Base-by-base conservation (phyloP, 2,113 vertebrate genomes). In the Heterochromis multidens region DNA sequence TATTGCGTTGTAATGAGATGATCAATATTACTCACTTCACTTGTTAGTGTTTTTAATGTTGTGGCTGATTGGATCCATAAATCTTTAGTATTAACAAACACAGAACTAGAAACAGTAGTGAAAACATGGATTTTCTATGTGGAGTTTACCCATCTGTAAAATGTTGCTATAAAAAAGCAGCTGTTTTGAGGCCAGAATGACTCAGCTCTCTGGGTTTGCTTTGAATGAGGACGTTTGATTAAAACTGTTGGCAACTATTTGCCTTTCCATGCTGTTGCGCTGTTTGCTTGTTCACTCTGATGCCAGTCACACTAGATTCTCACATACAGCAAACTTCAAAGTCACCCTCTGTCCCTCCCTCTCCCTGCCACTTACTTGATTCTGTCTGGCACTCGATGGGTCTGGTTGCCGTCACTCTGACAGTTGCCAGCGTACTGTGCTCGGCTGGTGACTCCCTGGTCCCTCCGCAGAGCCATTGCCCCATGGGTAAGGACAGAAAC, bases 401-500 rank as follows among this genome's bases (percentile, higher is more conserved):
- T 97, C 72, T 94, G 95, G 92, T 98, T 98, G 87, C 96, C 96
- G 29, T 97, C 97, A 0, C 96, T 95, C 86, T 95, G 95, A 80
- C 98, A 99, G 94, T 98, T 98, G 0, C 95, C 96, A 1, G 96
- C 95, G 27, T 98, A 97, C 90, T 97, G 96, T 0, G 97, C 96
- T 63, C 97, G 90, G 78, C 95, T 93, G 43, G 77, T 82, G 89
- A 95, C 62, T 13, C 97, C 97, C 7, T 96, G 97, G 93, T 98
- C 97, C 21, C 96, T 91, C 49, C 97, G 93, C 81, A 98, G 93
- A 4, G 98, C 97, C 95, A 97, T 97, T 23, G 98, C 97, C 1
- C 98, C 98, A 12, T 97, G 97, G 84, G 97, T 97, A 82, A 99
- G 96, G 16, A 99, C 97, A 0, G 97, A 97, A 29, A 99, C 98